Evolutionary conservation across 2,797 vertebrate genomes (phyloP), one percentile per base, ranked within the genome.

Genomic region (Telmatherina bonti): DNA sequence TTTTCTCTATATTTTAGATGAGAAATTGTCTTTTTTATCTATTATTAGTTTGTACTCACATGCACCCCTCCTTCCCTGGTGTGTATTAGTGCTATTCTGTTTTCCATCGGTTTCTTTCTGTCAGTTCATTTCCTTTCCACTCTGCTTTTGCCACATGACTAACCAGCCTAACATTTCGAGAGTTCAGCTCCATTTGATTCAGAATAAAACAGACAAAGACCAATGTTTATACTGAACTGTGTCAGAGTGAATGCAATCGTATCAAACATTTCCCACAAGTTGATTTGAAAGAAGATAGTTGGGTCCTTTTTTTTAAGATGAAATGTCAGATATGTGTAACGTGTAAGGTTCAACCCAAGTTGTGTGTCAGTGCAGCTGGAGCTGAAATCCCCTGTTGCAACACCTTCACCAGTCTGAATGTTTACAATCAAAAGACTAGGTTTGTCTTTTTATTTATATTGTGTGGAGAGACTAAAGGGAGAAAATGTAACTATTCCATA

Each of bases 271-370:
- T 4, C 38, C 61, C 24, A 13, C 36, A 87, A 78, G 93, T 78
- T 41, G 41, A 57, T 63, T 59, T 27, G 8, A 45, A 38, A 67
- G 52, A 78, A 53, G 18, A 65, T 52, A n/a, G 24, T 43, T 47
- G 7, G 54, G 38, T 64, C 58, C 29, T 59, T 33, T 62, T 65
- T 78, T 83, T 55, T 18, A 67, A 67, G 36, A 81, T 67, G 54
- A 81, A 83, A 84, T 82, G 73, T 81, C 79, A 82, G 72, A 52
- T 55, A 70, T 45, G 61, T 75, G 79, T 91, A 86, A 84, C 86
- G 83, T 88, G 76, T 76, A 83, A 70, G 69, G 70, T 79, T 84
- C 74, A 67, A 72, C 79, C 29, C 81, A 81, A 76, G 85, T 82
- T 74, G 83, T 79, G 74, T 86, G 85, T 86, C 75, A 81, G 49